Conservation (phyloP, 1,140 invertebrate genomes). For the Eubasilissa regina region DNA sequence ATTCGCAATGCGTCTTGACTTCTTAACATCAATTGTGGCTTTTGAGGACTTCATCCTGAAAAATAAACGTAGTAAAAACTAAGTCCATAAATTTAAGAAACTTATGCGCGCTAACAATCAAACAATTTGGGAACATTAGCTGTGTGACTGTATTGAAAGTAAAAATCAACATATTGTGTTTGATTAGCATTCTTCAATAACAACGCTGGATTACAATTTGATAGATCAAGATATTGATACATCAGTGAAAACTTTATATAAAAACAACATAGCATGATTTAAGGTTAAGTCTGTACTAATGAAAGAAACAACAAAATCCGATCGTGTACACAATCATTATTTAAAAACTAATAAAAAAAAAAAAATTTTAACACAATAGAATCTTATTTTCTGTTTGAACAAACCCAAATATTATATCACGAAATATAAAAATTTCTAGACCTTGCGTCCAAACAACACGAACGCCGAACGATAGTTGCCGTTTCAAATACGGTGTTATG, state of each 20-base stretch:
- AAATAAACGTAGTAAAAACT: constrained; percentile 4
- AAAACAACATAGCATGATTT: constrained; percentile 11
- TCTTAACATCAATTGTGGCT: constrained; percentile 34
- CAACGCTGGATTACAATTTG: too few species aligned
- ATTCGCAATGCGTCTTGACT: constrained; percentile 23
- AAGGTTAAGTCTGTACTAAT: constrained; percentile 16
- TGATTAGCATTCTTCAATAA: too few species aligned
- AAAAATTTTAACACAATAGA: background rate
- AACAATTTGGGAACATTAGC: background rate
- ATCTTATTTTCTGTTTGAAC: background rate
- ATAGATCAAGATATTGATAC: background rate
- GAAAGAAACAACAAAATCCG: constrained; percentile 9
- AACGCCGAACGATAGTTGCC: constrained; percentile 16
- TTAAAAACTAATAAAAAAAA: background rate
- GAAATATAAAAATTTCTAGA: constrained; percentile 22
- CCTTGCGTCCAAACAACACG: constrained; percentile 28
- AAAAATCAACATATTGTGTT: too few species aligned
- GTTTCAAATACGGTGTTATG: constrained; percentile 27
- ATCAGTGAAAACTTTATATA: background rate
- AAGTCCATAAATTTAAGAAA: too few species aligned
- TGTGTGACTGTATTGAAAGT: background rate
- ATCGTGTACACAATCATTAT: background rate
- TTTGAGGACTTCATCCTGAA: constrained; percentile 52
- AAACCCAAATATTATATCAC: background rate
- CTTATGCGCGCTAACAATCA: background rate